Evolutionary conservation across 2,888 invertebrate species (phyloP), one percentile per base, ranked within the genome.

Genomic region (Crocallis elinguaria): DNA sequence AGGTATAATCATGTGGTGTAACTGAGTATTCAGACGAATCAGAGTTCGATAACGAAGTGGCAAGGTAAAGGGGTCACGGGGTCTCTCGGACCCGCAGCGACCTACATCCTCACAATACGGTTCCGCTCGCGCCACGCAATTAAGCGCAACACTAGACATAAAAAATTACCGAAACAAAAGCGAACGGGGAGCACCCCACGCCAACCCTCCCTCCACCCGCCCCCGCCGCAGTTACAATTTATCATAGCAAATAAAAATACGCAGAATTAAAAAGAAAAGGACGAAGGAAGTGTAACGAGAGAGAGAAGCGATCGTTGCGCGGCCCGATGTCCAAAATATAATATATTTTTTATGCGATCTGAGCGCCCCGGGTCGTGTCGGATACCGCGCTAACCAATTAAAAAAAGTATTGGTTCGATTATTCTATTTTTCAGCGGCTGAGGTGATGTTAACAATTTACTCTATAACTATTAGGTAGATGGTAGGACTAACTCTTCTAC

Each of bases 181-280:
- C 83, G 80, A 78, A 76, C 72, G 64, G 77, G 77, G 74, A 62
- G 53, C 54, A 37, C 64, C 60, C 62, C 70, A 67, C 73, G 12
- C 21, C 13, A 16, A 0, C 39, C 11, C 13, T 71, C 69, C 62
- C 70, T 71, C 67, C 59, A 37, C 51, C 63, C 52, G 61, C 72
- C 77, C 73, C 77, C 80, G 66, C 78, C 79, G 81, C 85, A 76
- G 85, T 84, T 83, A 88, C 89, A 88, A 91, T 91, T 90, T 90
- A 91, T 91, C 90, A 91, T 90, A 88, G 84, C 86, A 86, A 91
- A 90, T 90, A 90, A 89, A 90, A 90, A 89, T 88, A 88, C 85
- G 80, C 79, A 74, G 84, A 88, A 89, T 88, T 88, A 88, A 90
- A 90, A 90, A 87, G 86, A 88, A 90, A 86, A 88, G 82, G 79